phyloP scores from a whole-genome alignment of 1,140 invertebrate genomes.

The Parasteatoda tepidariorum region DNA sequence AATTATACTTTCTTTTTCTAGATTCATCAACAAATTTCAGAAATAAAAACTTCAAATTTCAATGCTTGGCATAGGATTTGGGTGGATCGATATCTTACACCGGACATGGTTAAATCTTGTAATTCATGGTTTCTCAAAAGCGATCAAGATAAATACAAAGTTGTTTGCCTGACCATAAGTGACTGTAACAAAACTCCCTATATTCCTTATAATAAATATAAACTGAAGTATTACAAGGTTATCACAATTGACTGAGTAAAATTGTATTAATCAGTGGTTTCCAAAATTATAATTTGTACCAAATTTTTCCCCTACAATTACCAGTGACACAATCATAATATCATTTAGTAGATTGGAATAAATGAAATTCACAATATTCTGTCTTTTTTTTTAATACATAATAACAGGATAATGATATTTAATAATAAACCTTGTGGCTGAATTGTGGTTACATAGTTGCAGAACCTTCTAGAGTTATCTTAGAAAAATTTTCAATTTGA shows the following conservation, averaged over 20 bases:
- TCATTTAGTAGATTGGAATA: too few species aligned
- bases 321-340: too few species aligned
- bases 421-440: too few species aligned
- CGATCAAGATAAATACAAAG: slow-evolving; percentile 17
- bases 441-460: too few species aligned
- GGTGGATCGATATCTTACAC: slow-evolving; percentile 76
- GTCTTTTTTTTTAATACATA: too few species aligned
- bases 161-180: slow-evolving; percentile 6
- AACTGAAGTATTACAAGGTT: slow-evolving; percentile 7
- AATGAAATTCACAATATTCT: too few species aligned
- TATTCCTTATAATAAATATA: slow-evolving; percentile 50
- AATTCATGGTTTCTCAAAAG: slow-evolving; percentile 53
- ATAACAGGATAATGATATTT: too few species aligned
- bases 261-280: too few species aligned
- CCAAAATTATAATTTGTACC: too few species aligned
- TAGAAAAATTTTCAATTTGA: too few species aligned
- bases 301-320: too few species aligned
- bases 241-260: not conserved
- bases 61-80: slow-evolving; percentile 79
- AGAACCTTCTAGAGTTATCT: too few species aligned
- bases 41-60: slow-evolving; percentile 76
- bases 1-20: slow-evolving; percentile 69
- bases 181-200: slow-evolving; percentile 41
- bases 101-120: slow-evolving; percentile 72
- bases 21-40: slow-evolving; percentile 81